A percentile compares a stretch with the other conserved stretches of the same genome.
These are phyloP conservation scores for Crematogaster levior DNA, from an alignment of 2,888 invertebrate species.

Conservation along the genomic window DNA sequence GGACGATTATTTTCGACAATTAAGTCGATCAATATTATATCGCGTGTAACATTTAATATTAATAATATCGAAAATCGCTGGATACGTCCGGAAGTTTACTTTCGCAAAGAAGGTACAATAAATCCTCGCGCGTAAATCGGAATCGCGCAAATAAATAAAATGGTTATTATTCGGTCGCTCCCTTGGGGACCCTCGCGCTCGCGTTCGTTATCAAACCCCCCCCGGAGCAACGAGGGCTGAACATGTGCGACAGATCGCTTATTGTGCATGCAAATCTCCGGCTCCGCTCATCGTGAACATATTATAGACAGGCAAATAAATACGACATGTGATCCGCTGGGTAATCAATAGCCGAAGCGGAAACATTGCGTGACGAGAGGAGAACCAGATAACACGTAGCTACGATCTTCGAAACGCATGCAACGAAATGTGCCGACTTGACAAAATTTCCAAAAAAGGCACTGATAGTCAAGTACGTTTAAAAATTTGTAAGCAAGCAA, in stretches of 20 bases:
- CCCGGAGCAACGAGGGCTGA: neutral
- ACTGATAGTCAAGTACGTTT: neutral
- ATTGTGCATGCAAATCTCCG: slow-evolving; percentile 72
- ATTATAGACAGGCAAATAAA: slow-evolving; percentile 68
- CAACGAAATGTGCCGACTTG: slow-evolving; percentile 3
- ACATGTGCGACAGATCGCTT: slow-evolving; percentile 66
- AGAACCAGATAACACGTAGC: slow-evolving; percentile 36
- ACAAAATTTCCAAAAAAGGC: neutral
- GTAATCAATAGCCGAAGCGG: slow-evolving; percentile 60
- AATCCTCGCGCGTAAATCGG: neutral
- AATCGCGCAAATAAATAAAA: slow-evolving; percentile 58
- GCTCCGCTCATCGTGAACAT: slow-evolving; percentile 56
- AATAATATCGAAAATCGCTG: slow-evolving; percentile 18
- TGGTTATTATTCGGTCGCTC: slow-evolving; percentile 43
- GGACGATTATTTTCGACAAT: slow-evolving; percentile 41
- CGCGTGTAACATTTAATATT: slow-evolving; percentile 37
- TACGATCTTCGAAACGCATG: neutral
- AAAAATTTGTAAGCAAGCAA: neutral
- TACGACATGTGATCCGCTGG: slow-evolving; percentile 56
- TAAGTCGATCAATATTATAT: slow-evolving; percentile 12
- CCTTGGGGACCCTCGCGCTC: slow-evolving; percentile 13
- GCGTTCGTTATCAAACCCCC: neutral
- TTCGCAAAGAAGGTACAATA: slow-evolving; percentile 12
- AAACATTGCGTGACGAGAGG: slow-evolving; percentile 39
- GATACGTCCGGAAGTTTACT: neutral